Evolutionary conservation across 2,113 vertebrate species (phyloP).

Genomic region (Tupaia chinensis): DNA sequence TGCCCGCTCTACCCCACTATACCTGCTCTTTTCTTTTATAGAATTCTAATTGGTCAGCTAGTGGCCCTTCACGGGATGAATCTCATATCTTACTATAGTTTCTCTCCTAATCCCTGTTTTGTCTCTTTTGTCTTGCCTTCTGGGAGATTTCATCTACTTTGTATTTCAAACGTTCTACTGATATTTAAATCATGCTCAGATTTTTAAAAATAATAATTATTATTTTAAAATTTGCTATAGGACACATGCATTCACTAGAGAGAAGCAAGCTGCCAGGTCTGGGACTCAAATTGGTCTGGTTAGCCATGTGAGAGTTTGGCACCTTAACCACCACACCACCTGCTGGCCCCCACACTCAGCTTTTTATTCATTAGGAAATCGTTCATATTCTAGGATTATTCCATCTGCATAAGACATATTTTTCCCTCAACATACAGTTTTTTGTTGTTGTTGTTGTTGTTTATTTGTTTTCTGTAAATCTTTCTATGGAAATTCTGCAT

Average conservation of each 20-base stretch:
- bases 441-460: neutral
- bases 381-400: neutral
- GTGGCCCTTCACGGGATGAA: neutral
- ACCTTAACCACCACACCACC: no score
- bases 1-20: neutral
- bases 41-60: neutral
- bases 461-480: neutral
- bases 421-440: neutral
- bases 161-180: neutral
- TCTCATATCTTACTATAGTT: neutral
- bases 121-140: neutral
- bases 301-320: no score
- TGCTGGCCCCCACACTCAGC: no score
- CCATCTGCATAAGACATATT: neutral
- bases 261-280: no score
- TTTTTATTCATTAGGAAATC: constrained; percentile 36
- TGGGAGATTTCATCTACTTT: constrained; percentile 3
- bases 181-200: neutral
- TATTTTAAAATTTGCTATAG: no score
- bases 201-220: no score
- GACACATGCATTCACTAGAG: no score
- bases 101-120: neutral
- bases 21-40: neutral
- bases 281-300: no score
- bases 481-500: neutral